Evolutionary conservation across 2,113 vertebrate genomes (phyloP).

Genomic region (Mohoua ochrocephala): DNA sequence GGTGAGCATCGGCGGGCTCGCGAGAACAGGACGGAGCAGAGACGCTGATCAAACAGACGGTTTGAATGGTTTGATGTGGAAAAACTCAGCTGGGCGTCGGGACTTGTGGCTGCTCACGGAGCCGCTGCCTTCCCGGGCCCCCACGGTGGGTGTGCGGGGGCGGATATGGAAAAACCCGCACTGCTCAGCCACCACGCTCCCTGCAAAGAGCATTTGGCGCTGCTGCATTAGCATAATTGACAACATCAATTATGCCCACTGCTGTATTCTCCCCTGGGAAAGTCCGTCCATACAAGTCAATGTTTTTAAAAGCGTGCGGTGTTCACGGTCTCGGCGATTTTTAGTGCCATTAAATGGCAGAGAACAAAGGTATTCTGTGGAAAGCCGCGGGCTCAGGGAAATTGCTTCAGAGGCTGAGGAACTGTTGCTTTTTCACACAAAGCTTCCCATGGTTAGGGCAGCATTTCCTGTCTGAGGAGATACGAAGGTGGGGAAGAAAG

Average conservation of each 20-base stretch:
- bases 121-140: not conserved
- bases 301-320: not conserved
- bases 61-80: not conserved
- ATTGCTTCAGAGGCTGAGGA: not conserved
- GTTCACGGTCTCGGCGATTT: fast-evolving
- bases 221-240: constrained; percentile 16
- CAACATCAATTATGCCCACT: constrained; percentile 24
- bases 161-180: not conserved
- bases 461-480: not conserved
- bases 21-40: not conserved
- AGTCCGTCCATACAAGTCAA: not conserved
- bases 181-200: not conserved
- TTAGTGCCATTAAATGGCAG: not conserved
- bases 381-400: not conserved
- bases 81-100: not conserved
- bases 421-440: not conserved
- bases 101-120: not conserved
- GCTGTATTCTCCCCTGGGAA: not conserved
- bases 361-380: not conserved
- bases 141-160: fast-evolving
- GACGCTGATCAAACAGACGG: not conserved
- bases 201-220: not conserved
- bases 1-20: not conserved
- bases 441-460: not conserved
- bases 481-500: not conserved